Conservation (phyloP, 92 coral and sea anemone species). For the Porites cylindrica region DNA sequence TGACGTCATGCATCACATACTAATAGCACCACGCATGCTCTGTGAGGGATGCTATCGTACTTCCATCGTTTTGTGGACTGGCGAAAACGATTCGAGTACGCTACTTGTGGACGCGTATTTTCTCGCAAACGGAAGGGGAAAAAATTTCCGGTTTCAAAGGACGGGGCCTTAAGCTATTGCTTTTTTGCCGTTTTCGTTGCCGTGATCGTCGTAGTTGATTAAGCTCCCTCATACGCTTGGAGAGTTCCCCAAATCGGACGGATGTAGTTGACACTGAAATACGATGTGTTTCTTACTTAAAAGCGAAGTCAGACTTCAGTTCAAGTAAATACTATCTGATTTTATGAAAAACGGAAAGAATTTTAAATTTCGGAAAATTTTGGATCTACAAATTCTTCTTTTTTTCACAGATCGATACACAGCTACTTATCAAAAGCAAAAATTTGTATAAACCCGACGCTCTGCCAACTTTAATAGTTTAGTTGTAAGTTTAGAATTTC, state of each 20-base stretch:
- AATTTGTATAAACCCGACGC: background rate
- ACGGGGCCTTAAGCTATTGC: too few relatives aligned
- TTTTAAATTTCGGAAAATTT: background rate
- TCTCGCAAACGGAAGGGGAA: too few relatives aligned
- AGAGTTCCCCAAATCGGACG: background rate
- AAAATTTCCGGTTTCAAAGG: too few relatives aligned
- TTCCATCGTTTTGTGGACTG: too few relatives aligned
- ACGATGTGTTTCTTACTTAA: slow-evolving; percentile 22
- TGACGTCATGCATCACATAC: too few relatives aligned
- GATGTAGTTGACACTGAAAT: background rate
- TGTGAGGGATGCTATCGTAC: too few relatives aligned
- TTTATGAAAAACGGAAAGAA: slow-evolving; percentile 19
- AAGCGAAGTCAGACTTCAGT: slow-evolving; percentile 50
- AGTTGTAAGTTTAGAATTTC: background rate
- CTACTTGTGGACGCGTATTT: too few relatives aligned
- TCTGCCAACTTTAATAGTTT: background rate
- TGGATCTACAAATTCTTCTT: slow-evolving; percentile 11
- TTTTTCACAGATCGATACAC: background rate
- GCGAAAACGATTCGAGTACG: too few relatives aligned
- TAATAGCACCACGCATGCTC: too few relatives aligned
- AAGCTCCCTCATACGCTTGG: too few relatives aligned
- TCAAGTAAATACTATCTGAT: slow-evolving; percentile 40
- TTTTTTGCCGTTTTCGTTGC: too few relatives aligned
- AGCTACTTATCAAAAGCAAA: background rate
- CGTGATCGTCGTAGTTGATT: too few relatives aligned